A percentile compares a stretch with the other conserved stretches of the same genome.
Conservation (phyloP, 1,140 invertebrate genomes). For the Hesperophylax magnus region DNA sequence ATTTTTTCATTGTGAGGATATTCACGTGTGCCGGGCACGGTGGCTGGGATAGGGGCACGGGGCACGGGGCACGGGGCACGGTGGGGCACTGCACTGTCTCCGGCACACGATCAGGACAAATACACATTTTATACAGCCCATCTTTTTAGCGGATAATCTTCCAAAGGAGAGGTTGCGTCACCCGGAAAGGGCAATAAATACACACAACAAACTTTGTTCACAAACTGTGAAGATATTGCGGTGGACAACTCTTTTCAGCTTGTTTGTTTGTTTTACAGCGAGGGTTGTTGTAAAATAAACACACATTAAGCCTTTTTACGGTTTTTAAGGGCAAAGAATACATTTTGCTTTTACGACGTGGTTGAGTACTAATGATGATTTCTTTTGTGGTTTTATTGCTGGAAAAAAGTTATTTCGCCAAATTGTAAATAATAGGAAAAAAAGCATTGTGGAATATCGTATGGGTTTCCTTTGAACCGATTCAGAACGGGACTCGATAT, state of each 20-base stretch:
- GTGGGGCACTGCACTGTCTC: conserved; percentile 21
- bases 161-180: conserved; percentile 23
- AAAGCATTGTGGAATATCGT: conserved; percentile 17
- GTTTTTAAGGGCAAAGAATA: conserved; percentile 32
- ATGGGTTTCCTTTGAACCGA: background rate
- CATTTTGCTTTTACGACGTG: conserved; percentile 34
- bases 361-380: conserved; percentile 33
- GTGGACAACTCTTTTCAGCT: conserved; percentile 32
- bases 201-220: conserved; percentile 28
- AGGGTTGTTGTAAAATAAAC: conserved; percentile 31
- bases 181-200: conserved; percentile 28
- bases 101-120: conserved; percentile 36
- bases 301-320: conserved; percentile 40
- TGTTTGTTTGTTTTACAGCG: conserved; percentile 35
- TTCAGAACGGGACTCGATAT: background rate
- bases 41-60: background rate
- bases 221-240: background rate
- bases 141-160: conserved; percentile 34
- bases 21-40: conserved; percentile 33
- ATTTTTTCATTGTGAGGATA: conserved; percentile 37
- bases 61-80: background rate
- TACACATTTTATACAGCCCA: conserved; percentile 8
- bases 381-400: conserved; percentile 32
- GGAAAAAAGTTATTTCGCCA: background rate
- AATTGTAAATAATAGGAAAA: background rate